Base-by-base conservation (phyloP, 1,140 invertebrate species). In the Tetramorium parvispinum region DNA sequence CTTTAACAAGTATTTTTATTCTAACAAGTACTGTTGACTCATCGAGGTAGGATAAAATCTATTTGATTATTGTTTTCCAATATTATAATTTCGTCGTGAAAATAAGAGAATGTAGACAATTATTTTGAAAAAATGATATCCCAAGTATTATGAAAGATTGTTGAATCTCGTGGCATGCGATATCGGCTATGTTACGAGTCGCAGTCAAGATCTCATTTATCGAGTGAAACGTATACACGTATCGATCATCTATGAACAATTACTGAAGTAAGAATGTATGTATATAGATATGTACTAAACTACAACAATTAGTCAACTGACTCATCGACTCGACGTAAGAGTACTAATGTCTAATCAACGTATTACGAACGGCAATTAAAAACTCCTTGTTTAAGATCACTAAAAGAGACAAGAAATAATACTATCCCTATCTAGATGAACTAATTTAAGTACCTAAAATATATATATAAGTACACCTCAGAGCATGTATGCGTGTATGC, bases 311-410 rank as follows among this genome's bases (percentile, higher is more conserved):
- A 91, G 71, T 83, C 88, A 89, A 88, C 71, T 89, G 87, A 76
- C 88, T 92, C 32, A 76, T 89, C 55, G 75, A 65, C 73, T 85
- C 88, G 85, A 87, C 85, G 76, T 70, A 76, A 79, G 75, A 76
- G 43, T 85, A 87, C 88, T 87, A 90, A 83, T 59, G n/a, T 86
- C 90, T 92, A 85, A 73, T 71, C 92, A 93, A 93, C 87, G 59
- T 88, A 88, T 93, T 93, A 90, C 87, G 85, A 66, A 93, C 90
- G 89, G 82, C 76, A 85, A 83, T 78, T 82, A 91, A 88, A n/a
- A 78, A 83, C 76, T 82, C 27, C 37, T 76, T 61, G 53, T 83
- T 46, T 73, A 76, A 81, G 46, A 51, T 88, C 46, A 88, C 89
- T 91, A 90, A 75, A 78, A 90, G 57, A 90, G 57, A 81, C 85